Evolutionary conservation across 2,888 invertebrate species (phyloP).

Genomic region (Blastobasis lacticolella): DNA sequence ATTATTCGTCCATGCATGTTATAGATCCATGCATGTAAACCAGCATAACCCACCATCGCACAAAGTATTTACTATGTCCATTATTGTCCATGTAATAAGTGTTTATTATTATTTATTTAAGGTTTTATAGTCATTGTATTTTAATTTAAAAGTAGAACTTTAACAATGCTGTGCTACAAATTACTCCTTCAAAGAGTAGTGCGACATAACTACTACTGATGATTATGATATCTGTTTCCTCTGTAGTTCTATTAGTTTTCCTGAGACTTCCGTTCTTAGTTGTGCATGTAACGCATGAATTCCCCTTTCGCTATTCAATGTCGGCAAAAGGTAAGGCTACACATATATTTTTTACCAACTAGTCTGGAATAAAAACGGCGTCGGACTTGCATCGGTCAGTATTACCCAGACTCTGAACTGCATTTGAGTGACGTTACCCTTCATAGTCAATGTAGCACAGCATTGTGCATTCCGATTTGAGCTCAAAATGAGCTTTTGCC

Average conservation of each 20-base stretch:
- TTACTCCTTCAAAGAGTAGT: constrained; percentile 23
- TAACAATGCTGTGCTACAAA: constrained; percentile 63
- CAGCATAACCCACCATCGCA: neutral
- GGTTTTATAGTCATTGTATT: constrained; percentile 4
- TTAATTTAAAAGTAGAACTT: constrained; percentile 21
- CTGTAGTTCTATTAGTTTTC: constrained; percentile 14
- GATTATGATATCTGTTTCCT: neutral
- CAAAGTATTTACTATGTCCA: neutral
- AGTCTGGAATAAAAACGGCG: neutral
- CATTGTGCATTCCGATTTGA: constrained; percentile 71
- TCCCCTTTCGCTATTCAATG: constrained; percentile 9
- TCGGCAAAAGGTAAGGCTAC: constrained; percentile 17
- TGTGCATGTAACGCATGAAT: constrained; percentile 33
- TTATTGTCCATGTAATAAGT: neutral
- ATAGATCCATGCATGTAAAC: too few species aligned
- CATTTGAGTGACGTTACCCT: constrained; percentile 61
- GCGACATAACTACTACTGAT: neutral
- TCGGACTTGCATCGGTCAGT: neutral
- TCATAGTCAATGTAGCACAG: constrained; percentile 48
- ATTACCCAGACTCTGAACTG: constrained; percentile 21
- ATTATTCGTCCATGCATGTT: too few species aligned
- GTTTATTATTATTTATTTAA: neutral
- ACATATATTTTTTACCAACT: constrained; percentile 1
- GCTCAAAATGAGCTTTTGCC: constrained; percentile 14
- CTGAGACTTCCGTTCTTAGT: constrained; percentile 29